These are phyloP conservation scores for Meteorus colon DNA, from an alignment of 2,888 invertebrate genomes.

Conservation along the genomic window DNA sequence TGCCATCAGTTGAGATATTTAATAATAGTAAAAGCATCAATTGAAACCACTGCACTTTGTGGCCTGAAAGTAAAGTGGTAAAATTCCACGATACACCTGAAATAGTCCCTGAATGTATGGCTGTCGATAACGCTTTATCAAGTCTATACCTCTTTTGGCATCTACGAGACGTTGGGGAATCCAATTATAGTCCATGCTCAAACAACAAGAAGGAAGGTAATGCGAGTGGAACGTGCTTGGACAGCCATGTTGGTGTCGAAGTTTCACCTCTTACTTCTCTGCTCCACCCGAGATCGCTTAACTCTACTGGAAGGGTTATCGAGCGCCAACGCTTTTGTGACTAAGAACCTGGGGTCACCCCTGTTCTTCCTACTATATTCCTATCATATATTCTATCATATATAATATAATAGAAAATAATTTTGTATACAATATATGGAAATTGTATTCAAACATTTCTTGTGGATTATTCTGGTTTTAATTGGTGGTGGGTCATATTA, in stretches of 20 bases:
- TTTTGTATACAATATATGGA: too few species aligned
- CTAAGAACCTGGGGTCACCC: constrained; percentile 7
- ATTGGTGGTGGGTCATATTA: background rate
- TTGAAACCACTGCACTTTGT: too few species aligned
- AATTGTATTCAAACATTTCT: too few species aligned
- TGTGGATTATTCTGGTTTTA: background rate
- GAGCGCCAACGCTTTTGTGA: constrained; percentile 25
- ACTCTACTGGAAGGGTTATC: constrained; percentile 44
- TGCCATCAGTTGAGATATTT: too few species aligned
- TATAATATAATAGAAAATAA: too few species aligned
- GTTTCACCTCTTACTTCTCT: constrained; percentile 40
- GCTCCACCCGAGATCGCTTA: constrained; percentile 46
- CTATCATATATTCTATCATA: background rate
- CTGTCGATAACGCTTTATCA: constrained; percentile 52
- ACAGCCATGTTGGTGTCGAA: constrained; percentile 52
- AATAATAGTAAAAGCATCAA: too few species aligned
- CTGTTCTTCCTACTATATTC: constrained; percentile 2
- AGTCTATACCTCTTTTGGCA: constrained; percentile 52
- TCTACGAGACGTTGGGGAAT: constrained; percentile 59
- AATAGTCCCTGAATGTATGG: constrained; percentile 1
- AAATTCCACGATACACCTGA: constrained; percentile 3
- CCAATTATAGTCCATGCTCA: constrained; percentile 62
- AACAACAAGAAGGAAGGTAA: constrained; percentile 56
- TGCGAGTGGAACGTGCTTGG: constrained; percentile 55
- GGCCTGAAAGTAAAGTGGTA: background rate